Base-by-base conservation (phyloP, 2,888 invertebrate genomes). In the Lasioglossum vierecki region DNA sequence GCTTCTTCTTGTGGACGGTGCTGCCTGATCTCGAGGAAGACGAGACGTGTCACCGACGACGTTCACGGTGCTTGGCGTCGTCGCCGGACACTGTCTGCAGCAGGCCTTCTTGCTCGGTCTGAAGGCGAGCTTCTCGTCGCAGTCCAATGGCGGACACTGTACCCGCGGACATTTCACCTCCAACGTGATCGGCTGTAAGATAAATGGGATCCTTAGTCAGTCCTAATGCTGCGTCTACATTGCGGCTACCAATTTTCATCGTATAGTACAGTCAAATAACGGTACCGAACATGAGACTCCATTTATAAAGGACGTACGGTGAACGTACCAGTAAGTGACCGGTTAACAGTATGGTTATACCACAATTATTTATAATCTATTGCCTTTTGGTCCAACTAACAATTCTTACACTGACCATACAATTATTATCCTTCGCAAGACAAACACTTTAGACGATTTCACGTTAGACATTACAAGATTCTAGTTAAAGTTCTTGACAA, bases 111-210 rank as follows among this genome's bases (percentile, higher is more conserved):
- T 97, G 91, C 97, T 97, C 1, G 97, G 97, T 76, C 98, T 96
- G 87, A 97, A 96, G 1, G 98, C 97, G 41, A 97, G 96, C 91
- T 96, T 97, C 87, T 97, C 97, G 46, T 97, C 96, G 94, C 98
- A 98, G 30, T 96, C 95, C 76, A 98, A 94, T 0, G 96, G 96
- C 0, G 98, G 98, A 90, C 98, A 98, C 44, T 96, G 96, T 77
- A 97, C 96, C 49, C 98, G 96, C 0, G 97, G 97, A 92, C 98
- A 99, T 88, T 97, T 97, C 79, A 98, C 97, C 93, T 97, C 97
- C 82, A 98, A 95, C 18, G 97, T 97, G 5, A 96, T 95, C 35
- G 97, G 96, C 96, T 96, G 83, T 57, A 83, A 87, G 84, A 90
- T 80, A 84, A 91, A 91, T 83, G 75, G 75, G 76, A 74, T 72